These are phyloP conservation scores for Megastigmus dorsalis DNA, from an alignment of 2,888 invertebrate species.

Conservation along the genomic window DNA sequence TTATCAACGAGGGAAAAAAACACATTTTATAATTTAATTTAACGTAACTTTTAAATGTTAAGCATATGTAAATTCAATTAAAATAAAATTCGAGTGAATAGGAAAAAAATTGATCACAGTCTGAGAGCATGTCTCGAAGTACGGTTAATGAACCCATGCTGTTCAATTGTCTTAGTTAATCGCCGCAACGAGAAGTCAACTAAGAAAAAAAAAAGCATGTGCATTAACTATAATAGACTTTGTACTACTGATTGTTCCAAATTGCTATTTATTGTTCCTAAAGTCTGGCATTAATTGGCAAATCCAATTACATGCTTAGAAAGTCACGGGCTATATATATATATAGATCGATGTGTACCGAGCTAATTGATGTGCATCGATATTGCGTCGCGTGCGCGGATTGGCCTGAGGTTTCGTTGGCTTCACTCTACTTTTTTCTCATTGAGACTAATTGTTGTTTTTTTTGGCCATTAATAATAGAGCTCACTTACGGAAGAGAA, in stretches of 20 bases:
- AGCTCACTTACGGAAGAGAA: too few species aligned
- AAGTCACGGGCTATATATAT: too few species aligned
- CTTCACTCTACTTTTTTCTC: not conserved
- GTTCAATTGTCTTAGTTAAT: conserved; percentile 30
- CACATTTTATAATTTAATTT: not conserved
- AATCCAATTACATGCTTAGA: conserved; percentile 30
- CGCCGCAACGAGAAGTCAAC: not conserved
- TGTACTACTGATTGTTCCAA: conserved; percentile 24
- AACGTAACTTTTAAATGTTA: too few species aligned
- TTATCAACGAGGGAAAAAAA: too few species aligned
- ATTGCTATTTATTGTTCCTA: conserved; percentile 28
- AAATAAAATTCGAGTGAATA: not conserved
- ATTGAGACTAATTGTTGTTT: not conserved
- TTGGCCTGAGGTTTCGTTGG: not conserved
- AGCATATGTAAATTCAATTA: conserved; percentile 6
- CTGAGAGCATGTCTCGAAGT: too few species aligned
- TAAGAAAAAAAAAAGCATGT: not conserved
- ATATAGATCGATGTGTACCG: too few species aligned
- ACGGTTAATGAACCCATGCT: conserved; percentile 24
- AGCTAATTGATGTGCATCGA: not conserved
- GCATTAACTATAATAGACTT: conserved; percentile 1
- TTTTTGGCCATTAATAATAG: too few species aligned
- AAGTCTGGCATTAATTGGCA: conserved; percentile 16
- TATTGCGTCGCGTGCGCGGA: not conserved
- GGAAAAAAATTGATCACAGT: not conserved